Evolutionary conservation across 2,888 invertebrate genomes (phyloP).

Genomic region (Nemapogon koenigi): DNA sequence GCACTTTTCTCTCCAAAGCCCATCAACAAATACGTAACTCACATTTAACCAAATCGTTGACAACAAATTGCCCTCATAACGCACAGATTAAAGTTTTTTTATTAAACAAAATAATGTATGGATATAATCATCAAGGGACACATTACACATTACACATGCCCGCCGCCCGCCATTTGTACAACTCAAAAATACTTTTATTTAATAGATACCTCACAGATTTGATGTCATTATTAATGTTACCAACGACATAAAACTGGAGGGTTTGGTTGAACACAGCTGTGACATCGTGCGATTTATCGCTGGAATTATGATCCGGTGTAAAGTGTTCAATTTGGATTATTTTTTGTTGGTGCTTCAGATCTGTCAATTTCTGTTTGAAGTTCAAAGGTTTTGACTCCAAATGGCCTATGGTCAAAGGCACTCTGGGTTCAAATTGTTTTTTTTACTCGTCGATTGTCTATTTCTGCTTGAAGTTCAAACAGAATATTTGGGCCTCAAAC

Average conservation of each 20-base stretch:
- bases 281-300: background rate
- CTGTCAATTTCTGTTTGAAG: no score
- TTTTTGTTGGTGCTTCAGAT: no score
- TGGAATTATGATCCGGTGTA: background rate
- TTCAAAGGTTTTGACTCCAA: no score
- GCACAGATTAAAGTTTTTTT: conserved; percentile 63
- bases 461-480: no score
- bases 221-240: conserved; percentile 1
- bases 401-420: no score
- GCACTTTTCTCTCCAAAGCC: no score
- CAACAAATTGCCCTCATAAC: no score
- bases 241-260: background rate
- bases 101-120: conserved; percentile 65
- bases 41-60: no score
- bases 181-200: conserved; percentile 63
- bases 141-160: conserved; percentile 31
- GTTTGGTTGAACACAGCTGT: conserved; percentile 3
- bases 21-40: no score
- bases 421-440: no score
- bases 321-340: background rate
- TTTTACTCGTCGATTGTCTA: no score
- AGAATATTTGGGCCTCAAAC: no score
- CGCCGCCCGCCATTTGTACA: conserved; percentile 61
- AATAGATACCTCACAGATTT: conserved; percentile 31
- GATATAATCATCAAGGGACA: conserved; percentile 56